These are phyloP conservation scores for Clistopyga incitator DNA, from an alignment of 2,888 invertebrate species.

Conservation along the genomic window DNA sequence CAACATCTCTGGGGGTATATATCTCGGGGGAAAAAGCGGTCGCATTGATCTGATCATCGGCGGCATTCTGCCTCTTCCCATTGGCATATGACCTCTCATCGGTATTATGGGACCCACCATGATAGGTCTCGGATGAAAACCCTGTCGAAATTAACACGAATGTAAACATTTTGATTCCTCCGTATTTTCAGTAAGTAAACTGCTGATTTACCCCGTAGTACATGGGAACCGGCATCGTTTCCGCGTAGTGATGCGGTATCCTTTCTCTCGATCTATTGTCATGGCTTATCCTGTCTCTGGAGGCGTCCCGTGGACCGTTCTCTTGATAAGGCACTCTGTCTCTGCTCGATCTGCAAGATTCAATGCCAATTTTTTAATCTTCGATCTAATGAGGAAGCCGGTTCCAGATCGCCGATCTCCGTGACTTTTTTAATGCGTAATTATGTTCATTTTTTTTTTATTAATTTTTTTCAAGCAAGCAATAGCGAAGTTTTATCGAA, in stretches of 20 bases:
- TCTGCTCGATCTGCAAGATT: constrained; percentile 48
- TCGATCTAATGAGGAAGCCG: neutral
- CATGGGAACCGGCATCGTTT: constrained; percentile 73
- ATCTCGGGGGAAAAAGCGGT: constrained; percentile 73
- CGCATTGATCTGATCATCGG: constrained; percentile 69
- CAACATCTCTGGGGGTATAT: constrained; percentile 71
- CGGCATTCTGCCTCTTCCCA: constrained; percentile 70
- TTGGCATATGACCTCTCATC: constrained; percentile 71
- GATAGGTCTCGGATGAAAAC: constrained; percentile 74
- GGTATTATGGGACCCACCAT: constrained; percentile 73
- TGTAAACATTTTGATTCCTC: constrained; percentile 31
- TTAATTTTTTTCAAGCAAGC: too few relatives aligned
- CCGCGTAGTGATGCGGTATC: constrained; percentile 68
- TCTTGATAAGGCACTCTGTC: constrained; percentile 61
- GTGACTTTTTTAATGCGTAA: too few relatives aligned
- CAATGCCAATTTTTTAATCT: constrained; percentile 4
- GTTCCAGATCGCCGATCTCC: too few relatives aligned
- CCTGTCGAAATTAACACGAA: constrained; percentile 44
- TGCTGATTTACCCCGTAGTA: constrained; percentile 71
- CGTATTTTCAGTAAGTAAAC: neutral
- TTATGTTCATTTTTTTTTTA: too few relatives aligned
- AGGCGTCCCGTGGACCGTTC: constrained; percentile 66
- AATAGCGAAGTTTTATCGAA: too few relatives aligned
- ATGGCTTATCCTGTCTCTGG: constrained; percentile 64
- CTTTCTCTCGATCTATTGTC: constrained; percentile 67